These are phyloP conservation scores for Plotosus lineatus DNA, from an alignment of 2,113 vertebrate genomes.

Conservation along the genomic window DNA sequence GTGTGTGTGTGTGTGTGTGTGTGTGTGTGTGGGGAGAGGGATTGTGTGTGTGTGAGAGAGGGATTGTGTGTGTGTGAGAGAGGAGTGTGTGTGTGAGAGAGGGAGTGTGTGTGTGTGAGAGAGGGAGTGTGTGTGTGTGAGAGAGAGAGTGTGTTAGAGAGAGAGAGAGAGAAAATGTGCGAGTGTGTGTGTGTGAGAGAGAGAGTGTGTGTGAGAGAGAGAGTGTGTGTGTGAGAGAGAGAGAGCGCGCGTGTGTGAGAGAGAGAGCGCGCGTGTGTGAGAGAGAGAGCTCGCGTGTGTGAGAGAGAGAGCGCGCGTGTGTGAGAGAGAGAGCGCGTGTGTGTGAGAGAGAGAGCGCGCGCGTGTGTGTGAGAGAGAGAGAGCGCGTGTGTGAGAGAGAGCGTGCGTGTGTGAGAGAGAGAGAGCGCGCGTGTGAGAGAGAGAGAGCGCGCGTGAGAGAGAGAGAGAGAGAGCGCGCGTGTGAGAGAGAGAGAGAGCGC, in stretches of 20 bases:
- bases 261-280: background rate
- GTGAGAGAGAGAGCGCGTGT: background rate
- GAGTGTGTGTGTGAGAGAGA: background rate
- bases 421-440: too few relatives aligned
- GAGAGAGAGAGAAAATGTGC: background rate
- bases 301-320: background rate
- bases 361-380: background rate
- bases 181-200: background rate
- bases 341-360: background rate
- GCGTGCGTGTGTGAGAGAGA: background rate
- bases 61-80: background rate
- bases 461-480: background rate
- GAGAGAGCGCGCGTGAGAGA: background rate
- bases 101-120: background rate
- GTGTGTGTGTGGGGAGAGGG: background rate
- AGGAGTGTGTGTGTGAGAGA: too few relatives aligned
- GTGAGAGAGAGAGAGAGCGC: background rate
- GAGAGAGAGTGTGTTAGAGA: background rate
- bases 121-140: background rate
- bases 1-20: background rate
- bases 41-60: background rate
- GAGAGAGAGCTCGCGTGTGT: too few relatives aligned
- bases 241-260: too few relatives aligned
- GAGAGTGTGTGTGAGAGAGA: background rate
- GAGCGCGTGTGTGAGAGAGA: too few relatives aligned